These are phyloP conservation scores for Dicentrarchus labrax DNA, from an alignment of 2,113 vertebrate genomes.

Conservation along the genomic window DNA sequence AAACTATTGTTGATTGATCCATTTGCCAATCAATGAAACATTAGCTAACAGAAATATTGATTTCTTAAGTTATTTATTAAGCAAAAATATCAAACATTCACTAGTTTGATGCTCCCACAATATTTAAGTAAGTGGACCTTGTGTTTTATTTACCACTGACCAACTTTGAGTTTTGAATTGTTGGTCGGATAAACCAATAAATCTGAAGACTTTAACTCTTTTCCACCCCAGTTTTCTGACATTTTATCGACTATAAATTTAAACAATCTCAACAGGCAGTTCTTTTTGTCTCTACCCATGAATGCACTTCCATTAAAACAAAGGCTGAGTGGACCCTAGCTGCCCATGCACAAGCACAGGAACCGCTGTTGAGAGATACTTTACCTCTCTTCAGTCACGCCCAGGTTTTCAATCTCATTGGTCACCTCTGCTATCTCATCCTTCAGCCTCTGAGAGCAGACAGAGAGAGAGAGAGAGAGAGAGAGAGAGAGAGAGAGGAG, in stretches of 20 bases:
- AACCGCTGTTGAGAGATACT: constrained; percentile 48
- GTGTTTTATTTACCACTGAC: neutral
- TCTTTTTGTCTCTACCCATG: neutral
- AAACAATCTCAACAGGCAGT: neutral
- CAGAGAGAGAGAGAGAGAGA: neutral
- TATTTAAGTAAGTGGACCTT: neutral
- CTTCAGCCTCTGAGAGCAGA: constrained; percentile 90
- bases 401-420: constrained; percentile 97
- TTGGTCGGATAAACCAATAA: neutral
- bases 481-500: too few species aligned
- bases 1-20: neutral
- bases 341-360: constrained; percentile 28
- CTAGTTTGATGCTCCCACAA: neutral
- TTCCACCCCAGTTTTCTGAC: too few species aligned
- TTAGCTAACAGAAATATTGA: too few species aligned
- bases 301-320: constrained; percentile 23
- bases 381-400: constrained; percentile 96
- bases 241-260: neutral
- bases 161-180: neutral
- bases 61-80: neutral
- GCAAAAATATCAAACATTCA: neutral
- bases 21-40: neutral
- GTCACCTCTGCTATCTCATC: constrained; percentile 99
- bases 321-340: constrained; percentile 4
- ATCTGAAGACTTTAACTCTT: neutral